Base-by-base conservation (phyloP, 2,888 invertebrate species). In the Heliconius ismenius region DNA sequence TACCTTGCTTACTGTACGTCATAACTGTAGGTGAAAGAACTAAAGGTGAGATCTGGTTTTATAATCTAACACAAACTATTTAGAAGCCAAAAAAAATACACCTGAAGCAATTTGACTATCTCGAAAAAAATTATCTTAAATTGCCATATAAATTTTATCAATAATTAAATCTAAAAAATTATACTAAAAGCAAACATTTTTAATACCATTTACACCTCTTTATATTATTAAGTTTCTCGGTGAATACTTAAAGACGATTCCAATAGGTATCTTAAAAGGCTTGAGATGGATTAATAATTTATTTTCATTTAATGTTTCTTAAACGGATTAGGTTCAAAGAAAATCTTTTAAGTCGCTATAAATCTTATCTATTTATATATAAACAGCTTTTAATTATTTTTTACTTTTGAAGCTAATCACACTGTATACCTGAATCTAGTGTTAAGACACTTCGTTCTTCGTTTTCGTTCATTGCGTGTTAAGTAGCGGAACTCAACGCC, bases 281-380 rank as follows among this genome's bases (percentile, higher is more conserved):
- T 26, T 62, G 26, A 62, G 26, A 26, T 62, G 26, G 62, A 18
- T 62, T 26, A 26, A 26, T 62, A 62, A 62, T 26, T 62, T 26
- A 62, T 65, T 65, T 65, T 65, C 15, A 32, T 28, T 65, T 39
- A 36, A 36, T 36, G 21, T 39, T 32, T 36, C 36, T n/a, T n/a
- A 65, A 65, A 65, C 65, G 62, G 62, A 62, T 62, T 62, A 62
- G 26, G 24, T 26, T 26, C 21, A 49, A 54, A 49, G 49, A 26
- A 28, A 28, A 15, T 39, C 28, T 49, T 26, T 28, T 28, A 54
- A 70, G 11, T 49, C 49, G 26, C 9, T 26, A 21, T 69, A 49
- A 49, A 11, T 24, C 21, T 39, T 49, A 69, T 69, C 26, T 54
- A 32, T 10, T 26, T 69, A 74, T 58, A 26, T 70, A 74, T 39